Evolutionary conservation across 2,113 vertebrate species (phyloP).

Genomic region (Kobus ellipsiprymnus): DNA sequence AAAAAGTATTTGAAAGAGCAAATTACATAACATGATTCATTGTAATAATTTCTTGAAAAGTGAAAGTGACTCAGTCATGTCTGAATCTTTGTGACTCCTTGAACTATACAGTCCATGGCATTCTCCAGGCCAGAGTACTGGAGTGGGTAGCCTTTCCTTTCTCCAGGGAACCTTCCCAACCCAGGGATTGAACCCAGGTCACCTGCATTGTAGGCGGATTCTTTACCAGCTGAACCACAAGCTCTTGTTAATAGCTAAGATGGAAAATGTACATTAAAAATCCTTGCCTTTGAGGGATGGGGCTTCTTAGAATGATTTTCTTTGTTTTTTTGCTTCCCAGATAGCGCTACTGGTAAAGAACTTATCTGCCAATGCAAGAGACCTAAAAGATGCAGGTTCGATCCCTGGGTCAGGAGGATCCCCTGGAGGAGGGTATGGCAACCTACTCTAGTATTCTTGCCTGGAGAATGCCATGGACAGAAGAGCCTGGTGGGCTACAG

Average conservation of each 20-base stretch:
- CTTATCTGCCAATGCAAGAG: neutral
- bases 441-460: neutral
- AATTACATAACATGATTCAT: neutral
- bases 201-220: neutral
- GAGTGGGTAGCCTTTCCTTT: neutral
- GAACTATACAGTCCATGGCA: neutral
- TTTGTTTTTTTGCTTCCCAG: neutral
- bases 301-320: neutral
- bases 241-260: neutral
- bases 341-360: neutral
- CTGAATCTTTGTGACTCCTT: rapidly evolving
- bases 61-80: neutral
- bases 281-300: neutral
- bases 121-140: neutral
- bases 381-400: neutral
- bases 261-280: neutral
- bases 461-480: neutral
- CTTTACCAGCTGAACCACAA: neutral
- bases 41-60: neutral
- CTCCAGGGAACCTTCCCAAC: neutral
- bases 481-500: neutral
- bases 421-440: neutral
- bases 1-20: neutral
- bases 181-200: neutral
- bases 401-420: neutral